Evolutionary conservation across 2,797 vertebrate species (phyloP), one percentile per base, ranked within the genome.

Genomic region (Gambelia wislizenii): DNA sequence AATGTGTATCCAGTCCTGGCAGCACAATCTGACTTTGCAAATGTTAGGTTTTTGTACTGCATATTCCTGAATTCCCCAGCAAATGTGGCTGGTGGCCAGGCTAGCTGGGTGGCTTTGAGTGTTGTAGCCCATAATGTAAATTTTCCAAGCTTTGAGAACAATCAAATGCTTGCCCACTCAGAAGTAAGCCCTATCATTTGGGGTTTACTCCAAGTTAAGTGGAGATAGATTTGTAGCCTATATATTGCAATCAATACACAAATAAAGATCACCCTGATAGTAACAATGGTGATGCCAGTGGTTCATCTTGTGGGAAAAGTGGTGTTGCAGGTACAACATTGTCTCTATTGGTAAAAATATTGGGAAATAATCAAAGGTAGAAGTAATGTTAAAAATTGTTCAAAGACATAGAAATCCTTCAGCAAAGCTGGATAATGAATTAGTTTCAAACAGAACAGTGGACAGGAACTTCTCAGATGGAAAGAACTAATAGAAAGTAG

Each of bases 401-500:
- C 9, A 61, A 88, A 89, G 42, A 72, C n/a, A 36, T 33, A 33
- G 83, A 85, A 89, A 85, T 86, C 44, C n/a, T 81, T 20, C 54
- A 49, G 52, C 75, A 47, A 79, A 30, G 49, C 39, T 61, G 42
- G 83, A 90, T 30, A 87, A 90, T 83, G 92, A 92, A 87, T 88
- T 25, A 7, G 81, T 78, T 6, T 87, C 91, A 87, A n/a, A 90
- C 83, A 92, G 91, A 39, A 70, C 16, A 75, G 80, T 30, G 89
- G 84, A 0, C 67, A 76, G 22, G 90, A 87, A 74, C 67, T 84
- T 49, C 47, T 89, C 54, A 83, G 74, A 90, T 18, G 84, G 36
- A 92, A 93, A 91, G 49, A 81, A 91, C 16, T 25, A 92, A 86
- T 9, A 89, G 33, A 90, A 96, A 94, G 93, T 91, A 92, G 59